Evolutionary conservation across 1,140 invertebrate genomes (phyloP).

Genomic region (Eciton burchellii): DNA sequence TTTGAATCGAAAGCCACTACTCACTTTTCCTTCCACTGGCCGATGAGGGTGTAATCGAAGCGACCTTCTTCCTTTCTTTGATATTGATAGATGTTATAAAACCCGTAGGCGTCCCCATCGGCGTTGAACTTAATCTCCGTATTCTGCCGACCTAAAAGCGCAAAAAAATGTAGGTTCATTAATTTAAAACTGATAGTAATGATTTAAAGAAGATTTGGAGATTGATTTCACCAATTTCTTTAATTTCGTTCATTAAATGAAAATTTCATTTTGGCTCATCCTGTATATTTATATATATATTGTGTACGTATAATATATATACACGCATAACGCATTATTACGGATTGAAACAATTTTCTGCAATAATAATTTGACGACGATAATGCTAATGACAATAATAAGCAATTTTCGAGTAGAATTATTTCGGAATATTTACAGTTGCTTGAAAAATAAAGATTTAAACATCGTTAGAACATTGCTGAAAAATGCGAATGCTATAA

Average conservation of each 20-base stretch:
- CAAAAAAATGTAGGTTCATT: not conserved
- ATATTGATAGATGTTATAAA: conserved; percentile 90
- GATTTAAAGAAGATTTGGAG: not conserved
- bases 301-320: too few relatives aligned
- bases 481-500: not conserved
- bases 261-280: not conserved
- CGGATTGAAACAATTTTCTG: not conserved
- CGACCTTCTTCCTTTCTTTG: conserved; percentile 84
- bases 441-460: not conserved
- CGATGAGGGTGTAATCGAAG: conserved; percentile 88
- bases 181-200: not conserved
- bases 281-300: not conserved
- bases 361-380: not conserved
- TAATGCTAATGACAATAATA: not conserved
- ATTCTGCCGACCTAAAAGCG: conserved; percentile 86
- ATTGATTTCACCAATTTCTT: not conserved
- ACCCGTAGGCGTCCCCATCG: conserved; percentile 89
- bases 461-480: not conserved
- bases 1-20: conserved; percentile 57
- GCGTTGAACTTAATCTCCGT: conserved; percentile 88
- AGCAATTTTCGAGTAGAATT: not conserved
- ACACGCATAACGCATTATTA: not conserved
- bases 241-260: not conserved
- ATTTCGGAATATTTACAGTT: not conserved
- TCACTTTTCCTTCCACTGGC: conserved; percentile 88